Conservation (phyloP, 2,113 vertebrate genomes). For the Pagrus major region DNA sequence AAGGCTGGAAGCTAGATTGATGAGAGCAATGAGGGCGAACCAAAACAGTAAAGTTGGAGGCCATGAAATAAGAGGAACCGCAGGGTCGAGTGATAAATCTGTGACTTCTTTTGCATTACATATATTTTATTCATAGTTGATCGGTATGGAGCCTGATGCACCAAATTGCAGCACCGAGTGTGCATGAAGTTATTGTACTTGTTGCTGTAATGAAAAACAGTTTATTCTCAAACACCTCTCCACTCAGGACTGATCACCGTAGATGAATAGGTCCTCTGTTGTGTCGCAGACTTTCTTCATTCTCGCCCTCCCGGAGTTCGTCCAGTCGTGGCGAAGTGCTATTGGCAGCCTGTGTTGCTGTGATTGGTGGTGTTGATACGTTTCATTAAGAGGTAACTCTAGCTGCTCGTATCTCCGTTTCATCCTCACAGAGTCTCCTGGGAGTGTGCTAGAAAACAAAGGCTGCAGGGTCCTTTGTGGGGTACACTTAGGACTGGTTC, state of each 20-base stretch:
- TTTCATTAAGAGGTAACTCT: slow-evolving; percentile 81
- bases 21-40: not conserved
- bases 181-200: not conserved
- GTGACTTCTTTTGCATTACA: too few species aligned
- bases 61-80: not conserved
- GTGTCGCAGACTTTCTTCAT: slow-evolving; percentile 14
- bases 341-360: slow-evolving; percentile 54
- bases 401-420: slow-evolving; percentile 69
- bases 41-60: not conserved
- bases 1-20: not conserved
- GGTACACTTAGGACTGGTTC: slow-evolving; percentile 65
- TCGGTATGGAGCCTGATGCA: too few species aligned
- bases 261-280: slow-evolving; percentile 26
- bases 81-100: too few species aligned
- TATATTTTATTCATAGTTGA: too few species aligned
- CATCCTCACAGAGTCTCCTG: slow-evolving; percentile 64
- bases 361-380: slow-evolving; percentile 76
- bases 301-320: slow-evolving; percentile 34
- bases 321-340: slow-evolving; percentile 51
- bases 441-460: slow-evolving; percentile 68
- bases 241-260: not conserved
- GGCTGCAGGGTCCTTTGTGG: slow-evolving; percentile 66
- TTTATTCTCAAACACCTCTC: slow-evolving; percentile 1
- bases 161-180: too few species aligned
- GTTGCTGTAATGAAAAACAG: not conserved